Evolutionary conservation across 2,113 vertebrate genomes (phyloP).

Genomic region (Microtus montanus): DNA sequence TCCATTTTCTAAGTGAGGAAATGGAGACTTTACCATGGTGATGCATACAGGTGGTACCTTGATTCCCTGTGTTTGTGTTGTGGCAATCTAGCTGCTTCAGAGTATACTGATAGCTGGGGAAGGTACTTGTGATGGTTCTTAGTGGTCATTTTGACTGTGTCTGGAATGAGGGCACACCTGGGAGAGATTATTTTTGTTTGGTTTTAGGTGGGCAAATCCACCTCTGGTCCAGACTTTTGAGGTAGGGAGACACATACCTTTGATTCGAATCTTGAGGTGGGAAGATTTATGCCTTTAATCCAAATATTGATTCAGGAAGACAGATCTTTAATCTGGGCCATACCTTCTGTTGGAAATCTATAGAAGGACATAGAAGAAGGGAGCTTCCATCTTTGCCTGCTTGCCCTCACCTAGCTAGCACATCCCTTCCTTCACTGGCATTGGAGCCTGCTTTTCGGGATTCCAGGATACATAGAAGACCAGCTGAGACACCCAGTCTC

Average conservation of each 20-base stretch:
- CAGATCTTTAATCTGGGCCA: not conserved
- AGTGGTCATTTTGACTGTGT: not conserved
- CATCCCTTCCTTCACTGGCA: not conserved
- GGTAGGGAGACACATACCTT: not conserved
- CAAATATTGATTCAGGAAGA: not conserved
- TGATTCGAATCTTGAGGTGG: not conserved
- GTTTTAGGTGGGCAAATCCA: not conserved
- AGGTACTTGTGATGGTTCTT: not conserved
- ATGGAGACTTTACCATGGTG: not conserved
- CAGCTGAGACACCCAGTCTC: not conserved
- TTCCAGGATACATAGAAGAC: not conserved
- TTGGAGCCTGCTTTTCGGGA: not conserved
- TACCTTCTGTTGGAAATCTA: not conserved
- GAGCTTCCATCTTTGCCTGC: not conserved
- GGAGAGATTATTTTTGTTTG: not conserved
- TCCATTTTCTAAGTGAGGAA: constrained; percentile 5
- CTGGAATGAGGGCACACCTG: not conserved
- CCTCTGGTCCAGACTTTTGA: not conserved
- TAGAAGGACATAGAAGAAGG: not conserved
- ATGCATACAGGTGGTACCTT: not conserved
- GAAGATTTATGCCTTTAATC: not conserved
- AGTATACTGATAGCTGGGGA: constrained; percentile 4
- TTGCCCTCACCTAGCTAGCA: not conserved
- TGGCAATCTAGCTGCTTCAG: constrained; percentile 14
- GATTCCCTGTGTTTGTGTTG: not conserved